phyloP scores from a whole-genome alignment of 2,113 vertebrate genomes.

The Stigmatopora nigra region DNA sequence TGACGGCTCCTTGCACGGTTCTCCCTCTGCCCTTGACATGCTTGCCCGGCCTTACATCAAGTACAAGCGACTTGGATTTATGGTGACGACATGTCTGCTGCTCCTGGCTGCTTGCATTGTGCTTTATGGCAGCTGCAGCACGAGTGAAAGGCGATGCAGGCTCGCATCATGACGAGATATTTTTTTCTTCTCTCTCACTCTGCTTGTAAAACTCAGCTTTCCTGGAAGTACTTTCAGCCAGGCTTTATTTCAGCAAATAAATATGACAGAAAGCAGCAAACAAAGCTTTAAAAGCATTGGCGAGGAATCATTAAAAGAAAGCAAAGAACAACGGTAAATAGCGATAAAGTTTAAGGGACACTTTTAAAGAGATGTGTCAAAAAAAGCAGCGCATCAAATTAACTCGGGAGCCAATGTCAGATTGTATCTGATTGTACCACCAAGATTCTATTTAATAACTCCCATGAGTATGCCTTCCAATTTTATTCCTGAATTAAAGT shows the following conservation, averaged over 20 bases:
- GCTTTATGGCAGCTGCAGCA: constrained; percentile 44
- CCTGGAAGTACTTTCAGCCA: constrained; percentile 27
- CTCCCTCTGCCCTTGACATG: constrained; percentile 28
- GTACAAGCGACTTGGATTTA: constrained; percentile 32
- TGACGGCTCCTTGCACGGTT: constrained; percentile 23
- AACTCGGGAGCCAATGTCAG: background rate
- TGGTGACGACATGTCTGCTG: constrained; percentile 36
- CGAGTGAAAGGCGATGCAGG: constrained; percentile 19
- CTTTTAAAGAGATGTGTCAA: constrained; percentile 36
- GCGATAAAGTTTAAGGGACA: constrained; percentile 38
- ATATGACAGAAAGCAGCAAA: constrained; percentile 26
- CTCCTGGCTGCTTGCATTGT: constrained; percentile 32
- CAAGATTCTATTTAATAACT: background rate
- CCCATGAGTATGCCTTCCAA: background rate
- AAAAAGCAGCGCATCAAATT: constrained; percentile 14
- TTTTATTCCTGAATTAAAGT: constrained; percentile 22
- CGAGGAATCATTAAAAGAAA: constrained; percentile 26
- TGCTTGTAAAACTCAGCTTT: constrained; percentile 32
- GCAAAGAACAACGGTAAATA: constrained; percentile 38
- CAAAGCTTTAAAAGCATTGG: constrained; percentile 24
- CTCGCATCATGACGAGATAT: constrained; percentile 26
- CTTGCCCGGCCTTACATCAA: constrained; percentile 28
- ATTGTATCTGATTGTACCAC: background rate
- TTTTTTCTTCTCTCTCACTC: constrained; percentile 4
- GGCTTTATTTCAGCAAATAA: constrained; percentile 40